phyloP scores from a whole-genome alignment of 2,113 vertebrate species.

The Corythoichthys intestinalis region DNA sequence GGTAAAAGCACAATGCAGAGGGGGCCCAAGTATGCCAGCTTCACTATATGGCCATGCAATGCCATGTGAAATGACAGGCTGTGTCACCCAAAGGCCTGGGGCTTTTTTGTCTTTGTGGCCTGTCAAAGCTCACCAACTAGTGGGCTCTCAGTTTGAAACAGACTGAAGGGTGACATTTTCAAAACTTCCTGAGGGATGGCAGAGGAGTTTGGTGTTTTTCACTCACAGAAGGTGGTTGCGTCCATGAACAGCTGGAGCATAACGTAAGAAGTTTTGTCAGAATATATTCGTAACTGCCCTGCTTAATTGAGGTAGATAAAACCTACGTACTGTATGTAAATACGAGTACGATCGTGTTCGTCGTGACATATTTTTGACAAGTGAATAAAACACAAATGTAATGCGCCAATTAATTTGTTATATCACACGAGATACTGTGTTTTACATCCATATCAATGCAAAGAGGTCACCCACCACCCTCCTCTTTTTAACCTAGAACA shows the following conservation, averaged over 20 bases:
- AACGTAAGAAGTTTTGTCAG: conserved; percentile 7
- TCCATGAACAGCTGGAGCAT: not conserved
- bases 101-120: conserved; percentile 70
- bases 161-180: conserved; percentile 70
- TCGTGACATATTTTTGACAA: conserved; percentile 22
- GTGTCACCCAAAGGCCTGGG: conserved; percentile 69
- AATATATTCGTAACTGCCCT: not conserved
- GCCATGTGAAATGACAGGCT: conserved; percentile 77
- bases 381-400: conserved; percentile 25
- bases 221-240: conserved; percentile 42
- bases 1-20: conserved; percentile 65
- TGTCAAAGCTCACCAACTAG: conserved; percentile 72
- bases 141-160: conserved; percentile 67
- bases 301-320: not conserved
- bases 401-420: conserved; percentile 45
- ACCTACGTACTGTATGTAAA: not conserved
- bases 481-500: conserved; percentile 47
- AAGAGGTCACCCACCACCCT: conserved; percentile 26
- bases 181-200: conserved; percentile 58
- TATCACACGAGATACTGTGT: conserved; percentile 39
- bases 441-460: conserved; percentile 53
- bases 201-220: conserved; percentile 47
- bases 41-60: conserved; percentile 67
- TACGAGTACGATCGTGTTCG: conserved; percentile 3
- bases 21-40: conserved; percentile 66